Evolutionary conservation across 2,113 vertebrate species (phyloP).

Genomic region (Dicentrarchus labrax): DNA sequence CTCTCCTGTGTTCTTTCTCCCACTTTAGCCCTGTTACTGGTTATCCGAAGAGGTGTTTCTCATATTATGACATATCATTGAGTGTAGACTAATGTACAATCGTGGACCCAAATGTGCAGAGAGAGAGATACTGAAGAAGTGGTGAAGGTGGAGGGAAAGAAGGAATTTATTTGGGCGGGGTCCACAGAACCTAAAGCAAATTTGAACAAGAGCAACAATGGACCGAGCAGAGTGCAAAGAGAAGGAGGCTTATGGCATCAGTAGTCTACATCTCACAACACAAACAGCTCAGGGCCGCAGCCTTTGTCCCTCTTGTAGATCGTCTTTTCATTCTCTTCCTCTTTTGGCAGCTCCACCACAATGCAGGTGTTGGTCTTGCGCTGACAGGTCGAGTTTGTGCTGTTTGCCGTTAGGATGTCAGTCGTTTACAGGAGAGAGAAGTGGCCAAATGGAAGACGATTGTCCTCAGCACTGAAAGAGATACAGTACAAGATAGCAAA

Average conservation of each 20-base stretch:
- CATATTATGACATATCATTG: background rate
- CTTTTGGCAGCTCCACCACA: constrained; percentile 62
- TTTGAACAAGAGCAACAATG: constrained; percentile 83
- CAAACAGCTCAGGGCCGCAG: constrained; percentile 82
- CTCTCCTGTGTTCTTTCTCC: background rate
- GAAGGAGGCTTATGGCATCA: constrained; percentile 74
- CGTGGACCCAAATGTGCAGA: background rate
- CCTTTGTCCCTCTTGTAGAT: constrained; percentile 71
- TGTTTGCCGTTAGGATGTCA: constrained; percentile 81
- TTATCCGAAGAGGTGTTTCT: background rate
- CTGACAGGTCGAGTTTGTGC: constrained; percentile 72
- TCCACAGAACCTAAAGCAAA: constrained; percentile 77
- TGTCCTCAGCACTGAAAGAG: constrained; percentile 56
- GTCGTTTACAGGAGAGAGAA: constrained; percentile 75
- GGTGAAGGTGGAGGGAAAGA: constrained; percentile 26
- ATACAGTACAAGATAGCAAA: constrained; percentile 62
- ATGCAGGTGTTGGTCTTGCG: constrained; percentile 78
- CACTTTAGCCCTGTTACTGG: background rate
- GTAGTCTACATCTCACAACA: constrained; percentile 70
- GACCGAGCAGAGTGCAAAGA: constrained; percentile 66
- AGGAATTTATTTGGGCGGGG: constrained; percentile 74
- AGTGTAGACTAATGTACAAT: background rate
- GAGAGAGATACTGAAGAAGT: background rate
- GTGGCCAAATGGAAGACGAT: constrained; percentile 71
- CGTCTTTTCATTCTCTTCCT: constrained; percentile 77